Percentiles rank a stretch among this genome's conserved stretches.
Conservation (phyloP, 2,113 vertebrate genomes). For the Hirundichthys speculiger region DNA sequence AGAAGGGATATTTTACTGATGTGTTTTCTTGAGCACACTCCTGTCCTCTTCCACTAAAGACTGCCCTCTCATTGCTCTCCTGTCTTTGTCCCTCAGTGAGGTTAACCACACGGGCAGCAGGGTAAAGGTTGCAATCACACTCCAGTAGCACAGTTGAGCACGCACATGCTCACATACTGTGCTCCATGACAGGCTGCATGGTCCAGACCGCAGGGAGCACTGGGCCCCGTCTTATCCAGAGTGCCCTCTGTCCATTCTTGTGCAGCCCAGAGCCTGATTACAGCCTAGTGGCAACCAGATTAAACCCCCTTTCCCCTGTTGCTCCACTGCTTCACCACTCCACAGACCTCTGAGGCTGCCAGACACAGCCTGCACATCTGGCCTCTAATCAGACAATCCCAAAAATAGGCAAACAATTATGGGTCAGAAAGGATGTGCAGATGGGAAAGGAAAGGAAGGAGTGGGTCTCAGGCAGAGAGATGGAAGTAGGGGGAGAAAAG, state of each 20-base stretch:
- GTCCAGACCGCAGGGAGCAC: conserved; percentile 26
- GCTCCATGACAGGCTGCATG: conserved; percentile 22
- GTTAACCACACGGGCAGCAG: conserved; percentile 53
- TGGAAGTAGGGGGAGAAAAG: conserved; percentile 8
- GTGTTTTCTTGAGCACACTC: conserved; percentile 39
- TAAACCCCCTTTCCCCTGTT: conserved; percentile 50
- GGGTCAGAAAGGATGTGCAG: conserved; percentile 56
- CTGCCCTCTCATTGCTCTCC: neutral
- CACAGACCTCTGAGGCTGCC: conserved; percentile 44
- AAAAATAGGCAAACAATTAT: conserved; percentile 73
- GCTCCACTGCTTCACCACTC: conserved; percentile 19
- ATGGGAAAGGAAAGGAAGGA: conserved; percentile 30
- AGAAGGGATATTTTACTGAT: conserved; percentile 39
- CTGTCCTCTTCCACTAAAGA: neutral
- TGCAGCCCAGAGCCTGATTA: conserved; percentile 63
- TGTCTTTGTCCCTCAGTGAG: conserved; percentile 24
- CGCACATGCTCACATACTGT: conserved; percentile 22
- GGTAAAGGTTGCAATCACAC: conserved; percentile 60
- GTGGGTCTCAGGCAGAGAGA: conserved; percentile 16
- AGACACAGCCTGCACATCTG: conserved; percentile 74
- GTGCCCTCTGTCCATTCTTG: conserved; percentile 6
- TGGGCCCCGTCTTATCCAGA: conserved; percentile 16
- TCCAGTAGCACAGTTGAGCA: conserved; percentile 28
- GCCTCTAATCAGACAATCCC: conserved; percentile 71
- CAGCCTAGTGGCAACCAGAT: conserved; percentile 59